Base-by-base conservation (phyloP, 1,140 invertebrate genomes). In the Ruditapes philippinarum region DNA sequence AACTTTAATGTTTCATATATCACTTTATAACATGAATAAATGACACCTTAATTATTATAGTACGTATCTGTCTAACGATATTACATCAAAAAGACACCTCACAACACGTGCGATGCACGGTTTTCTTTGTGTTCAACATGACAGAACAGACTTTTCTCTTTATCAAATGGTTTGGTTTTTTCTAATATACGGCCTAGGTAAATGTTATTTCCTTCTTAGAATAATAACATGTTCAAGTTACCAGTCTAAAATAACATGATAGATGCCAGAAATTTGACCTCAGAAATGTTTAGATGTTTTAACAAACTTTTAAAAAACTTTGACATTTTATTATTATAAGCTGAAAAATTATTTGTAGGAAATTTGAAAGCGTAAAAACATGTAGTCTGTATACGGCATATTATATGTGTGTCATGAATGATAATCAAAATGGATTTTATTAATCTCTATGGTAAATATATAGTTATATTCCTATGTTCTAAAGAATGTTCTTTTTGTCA, bases 1-100 rank as follows among this genome's bases (percentile, higher is more conserved):
- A n/a, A 17, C n/a, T 83, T 70, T 83, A 45, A n/a, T 83, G 60
- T 70, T 70, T 45, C 81, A 83, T 83, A 83, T 70, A 83, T 83
- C 62, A 83, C 60, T 33, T 51, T 25, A n/a, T 51, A 42, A 83
- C 81, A 83, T 45, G 81, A 36, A 45, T 22, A 11, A 70, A 51
- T 83, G 81, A 83, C 81, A 83, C 81, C 81, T 83, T 70, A 68
- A 83, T 70, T 62, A 83, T 70, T 38, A 17, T n/a, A 33, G 19
- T 31, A 62, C 45, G 36, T 83, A 45, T 70, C 9, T 83, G 81
- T 83, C 81, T 25, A 45, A 22, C 25, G 38, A 40, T 11, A n/a
- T 22, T 70, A 36, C 81, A 51, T 83, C 81, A 83, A 83, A 70
- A 14, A 70, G n/a, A 83, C 62, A 65, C 62, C 60, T 70, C 65